Percentiles rank a stretch among this genome's conserved stretches.
phyloP scores from a whole-genome alignment of 2,888 invertebrate genomes.

The Acronicta aceris region DNA sequence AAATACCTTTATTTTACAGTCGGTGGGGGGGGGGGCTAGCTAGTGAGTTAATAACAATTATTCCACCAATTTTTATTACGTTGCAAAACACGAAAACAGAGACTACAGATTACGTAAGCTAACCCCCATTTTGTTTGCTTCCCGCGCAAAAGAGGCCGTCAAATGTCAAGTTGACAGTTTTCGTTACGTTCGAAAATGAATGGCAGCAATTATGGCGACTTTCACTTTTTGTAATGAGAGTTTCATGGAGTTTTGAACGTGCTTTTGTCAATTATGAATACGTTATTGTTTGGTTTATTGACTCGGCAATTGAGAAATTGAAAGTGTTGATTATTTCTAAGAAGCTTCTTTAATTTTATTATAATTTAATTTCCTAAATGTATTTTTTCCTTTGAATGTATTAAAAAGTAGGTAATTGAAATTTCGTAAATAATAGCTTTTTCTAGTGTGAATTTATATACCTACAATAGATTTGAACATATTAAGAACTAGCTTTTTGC shows the following conservation, averaged over 20 bases:
- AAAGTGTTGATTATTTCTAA: constrained; percentile 8
- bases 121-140: constrained; percentile 32
- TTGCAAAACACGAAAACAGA: constrained; percentile 24
- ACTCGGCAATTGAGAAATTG: constrained; percentile 15
- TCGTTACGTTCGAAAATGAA: constrained; percentile 52
- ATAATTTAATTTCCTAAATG: too few species aligned
- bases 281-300: constrained; percentile 1
- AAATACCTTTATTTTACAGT: too few species aligned
- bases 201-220: constrained; percentile 51
- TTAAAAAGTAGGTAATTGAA: too few species aligned
- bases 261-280: constrained; percentile 5
- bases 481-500: too few species aligned
- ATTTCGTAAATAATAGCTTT: too few species aligned
- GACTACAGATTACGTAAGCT: constrained; percentile 33
- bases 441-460: too few species aligned
- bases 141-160: constrained; percentile 28
- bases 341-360: background rate
- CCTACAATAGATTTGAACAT: too few species aligned
- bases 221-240: constrained; percentile 54
- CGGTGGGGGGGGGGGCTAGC: too few species aligned
- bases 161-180: constrained; percentile 52
- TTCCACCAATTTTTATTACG: constrained; percentile 11
- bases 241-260: constrained; percentile 37
- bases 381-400: too few species aligned
- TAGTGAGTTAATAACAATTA: constrained; percentile 1